Evolutionary conservation across 1,140 invertebrate species (phyloP).

Genomic region (Penaeus vannamei): DNA sequence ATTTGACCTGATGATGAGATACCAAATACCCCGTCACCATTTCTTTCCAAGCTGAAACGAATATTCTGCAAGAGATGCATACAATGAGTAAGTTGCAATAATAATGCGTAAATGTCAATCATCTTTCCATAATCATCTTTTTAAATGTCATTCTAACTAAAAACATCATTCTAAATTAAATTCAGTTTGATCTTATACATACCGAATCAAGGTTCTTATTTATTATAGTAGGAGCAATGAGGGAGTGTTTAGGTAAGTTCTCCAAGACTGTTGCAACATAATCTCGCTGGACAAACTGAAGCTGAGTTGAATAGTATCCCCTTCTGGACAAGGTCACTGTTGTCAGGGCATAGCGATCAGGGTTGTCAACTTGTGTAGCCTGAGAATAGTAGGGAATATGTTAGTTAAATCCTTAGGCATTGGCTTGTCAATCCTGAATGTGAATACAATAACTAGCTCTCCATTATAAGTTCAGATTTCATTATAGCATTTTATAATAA

Average conservation of each 20-base stretch:
- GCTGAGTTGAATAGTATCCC: conserved; percentile 73
- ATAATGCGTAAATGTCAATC: background rate
- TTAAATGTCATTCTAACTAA: background rate
- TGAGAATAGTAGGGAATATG: conserved; percentile 71
- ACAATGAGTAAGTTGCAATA: background rate
- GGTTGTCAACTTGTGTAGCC: conserved; percentile 90
- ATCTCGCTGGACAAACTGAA: conserved; percentile 81
- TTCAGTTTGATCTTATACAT: background rate
- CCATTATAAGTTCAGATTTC: too few relatives aligned
- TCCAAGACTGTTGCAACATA: conserved; percentile 83
- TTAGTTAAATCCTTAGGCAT: background rate
- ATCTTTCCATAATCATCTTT: background rate
- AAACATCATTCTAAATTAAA: too few relatives aligned
- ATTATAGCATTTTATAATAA: too few relatives aligned
- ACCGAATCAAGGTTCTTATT: conserved; percentile 73
- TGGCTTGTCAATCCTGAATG: too few relatives aligned
- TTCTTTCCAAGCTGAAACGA: conserved; percentile 78
- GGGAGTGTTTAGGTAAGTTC: conserved; percentile 81
- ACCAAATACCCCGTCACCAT: conserved; percentile 77
- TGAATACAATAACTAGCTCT: too few relatives aligned
- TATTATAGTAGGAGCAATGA: conserved; percentile 77
- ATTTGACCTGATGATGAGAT: conserved; percentile 81
- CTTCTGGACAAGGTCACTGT: conserved; percentile 80
- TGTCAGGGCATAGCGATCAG: conserved; percentile 87
- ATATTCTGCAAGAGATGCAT: conserved; percentile 72